Base-by-base conservation (phyloP, 92 coral and sea anemone genomes). In the Porites rus region DNA sequence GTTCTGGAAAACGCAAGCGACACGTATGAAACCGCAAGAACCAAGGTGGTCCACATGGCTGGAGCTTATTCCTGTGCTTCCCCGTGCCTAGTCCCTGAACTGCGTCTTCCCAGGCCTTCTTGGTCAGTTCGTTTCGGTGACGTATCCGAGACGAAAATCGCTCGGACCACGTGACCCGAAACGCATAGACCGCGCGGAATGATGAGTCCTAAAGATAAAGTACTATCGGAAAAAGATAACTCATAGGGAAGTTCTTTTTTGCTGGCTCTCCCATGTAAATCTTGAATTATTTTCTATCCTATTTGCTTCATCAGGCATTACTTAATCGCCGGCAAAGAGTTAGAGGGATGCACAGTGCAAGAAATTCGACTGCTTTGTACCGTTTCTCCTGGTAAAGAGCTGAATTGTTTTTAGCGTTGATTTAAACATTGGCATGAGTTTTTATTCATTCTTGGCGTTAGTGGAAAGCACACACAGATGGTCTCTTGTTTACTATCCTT, bases 281-380 rank as follows among this genome's bases (percentile, higher is more conserved):
- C 16, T 56, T 56, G 9, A 28, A 7, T n/a, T 31, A 12, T 51
- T 64, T 3, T 21, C 60, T 16, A 21, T 65, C 14, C 21, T 51
- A 3, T 53, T 71, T 71, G 8, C 50, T 53, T 67, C 79, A 84
- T 5, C 86, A 96, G 99, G 79, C 79, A 95, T 77, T 97, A 97
- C 85, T 80, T 97, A 76, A 81, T 97, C 53, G 91, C 98, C 63
- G 99, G 91, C 1, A 94, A 94, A 53, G 94, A 97, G 38, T 94
- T 97, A 12, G 84, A 84, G 46, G 97, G 94, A 22, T 88, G 95
- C 61, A 92, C 83, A 46, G 84, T 97, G 59, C 84, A 95, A 85
- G 99, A 97, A 78, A 88, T 97, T 19, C 94, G 99, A 54, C 83
- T 94, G 75, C 90, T 95, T 12, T 92, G 98, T 70, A 92, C 89